A percentile compares a stretch with the other conserved stretches of the same genome.
Conservation (phyloP, 2,797 vertebrate species). For the Coendou prehensilis region DNA sequence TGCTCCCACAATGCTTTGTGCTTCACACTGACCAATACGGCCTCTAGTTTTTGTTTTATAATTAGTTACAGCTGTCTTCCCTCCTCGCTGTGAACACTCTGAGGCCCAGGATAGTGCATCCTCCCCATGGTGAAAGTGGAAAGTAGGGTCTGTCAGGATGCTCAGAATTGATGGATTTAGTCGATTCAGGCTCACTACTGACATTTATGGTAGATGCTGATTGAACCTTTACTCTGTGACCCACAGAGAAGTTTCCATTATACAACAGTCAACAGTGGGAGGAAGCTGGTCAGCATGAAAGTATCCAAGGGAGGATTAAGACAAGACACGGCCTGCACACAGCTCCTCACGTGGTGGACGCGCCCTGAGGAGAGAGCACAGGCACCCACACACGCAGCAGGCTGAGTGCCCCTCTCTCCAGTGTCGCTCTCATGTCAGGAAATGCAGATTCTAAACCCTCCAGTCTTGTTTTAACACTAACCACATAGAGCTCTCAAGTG, state of each 20-base stretch:
- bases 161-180: not conserved
- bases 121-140: not conserved
- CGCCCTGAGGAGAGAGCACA: not conserved
- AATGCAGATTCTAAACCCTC: slow-evolving; percentile 3
- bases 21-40: not conserved
- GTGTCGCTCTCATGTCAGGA: not conserved
- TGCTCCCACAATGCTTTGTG: not conserved
- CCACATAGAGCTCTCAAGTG: not conserved
- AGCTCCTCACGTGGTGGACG: not conserved
- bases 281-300: not conserved
- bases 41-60: not conserved
- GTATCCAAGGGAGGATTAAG: not conserved
- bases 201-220: not conserved
- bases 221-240: not conserved
- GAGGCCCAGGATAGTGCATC: not conserved
- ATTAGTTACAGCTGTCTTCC: not conserved
- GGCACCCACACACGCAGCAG: not conserved
- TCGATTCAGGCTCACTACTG: not conserved
- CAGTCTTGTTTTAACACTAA: not conserved
- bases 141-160: not conserved
- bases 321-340: not conserved
- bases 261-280: not conserved
- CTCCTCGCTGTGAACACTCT: not conserved
- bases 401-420: not conserved
- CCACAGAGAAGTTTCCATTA: not conserved